Base-by-base conservation (phyloP, 2,888 invertebrate genomes). In the Anthrax anthrax region DNA sequence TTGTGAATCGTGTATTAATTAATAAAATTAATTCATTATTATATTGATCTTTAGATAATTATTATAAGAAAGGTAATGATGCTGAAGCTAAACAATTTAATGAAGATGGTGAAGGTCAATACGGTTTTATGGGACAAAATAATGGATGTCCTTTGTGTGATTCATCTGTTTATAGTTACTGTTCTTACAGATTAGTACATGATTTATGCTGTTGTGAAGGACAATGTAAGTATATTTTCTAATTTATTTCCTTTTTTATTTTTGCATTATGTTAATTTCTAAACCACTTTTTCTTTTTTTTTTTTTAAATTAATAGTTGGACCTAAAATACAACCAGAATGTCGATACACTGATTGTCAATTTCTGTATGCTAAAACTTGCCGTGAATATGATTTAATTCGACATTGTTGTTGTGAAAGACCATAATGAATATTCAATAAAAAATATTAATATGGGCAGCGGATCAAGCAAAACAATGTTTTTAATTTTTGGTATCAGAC, bases 311-410 rank as follows among this genome's bases (percentile, higher is more conserved):
- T 14, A 3, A 38, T 12, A 46, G 44, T 32, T 43, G 43, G 42
- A 19, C 32, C 44, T 18, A 5, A 19, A 17, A 16, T 39, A 74
- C 74, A 58, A 1, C 58, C 56, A 13, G 59, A 78, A 55, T 84
- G 84, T 60, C 71, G 72, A 49, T 77, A 73, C 55, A 72, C 76
- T 0, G 79, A 84, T 63, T 85, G 85, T 66, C 75, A 75, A 56
- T 80, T 78, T 63, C 70, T 85, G 4, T 79, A 84, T 61, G 79
- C 85, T 37, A 85, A 84, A 64, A 74, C 78, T 17, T 85, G 85
- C 59, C 69, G 74, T 47, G 85, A 85, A 58, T 80, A 81, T 61
- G 67, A 76, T 52, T 69, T 85, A 43, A 84, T 85, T 54, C 77
- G 80, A 13, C 75, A 74, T 50, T 85, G 85, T 60, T 85, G 85